Evolutionary conservation across 2,113 vertebrate species (phyloP).

Genomic region (Axis porcinus): DNA sequence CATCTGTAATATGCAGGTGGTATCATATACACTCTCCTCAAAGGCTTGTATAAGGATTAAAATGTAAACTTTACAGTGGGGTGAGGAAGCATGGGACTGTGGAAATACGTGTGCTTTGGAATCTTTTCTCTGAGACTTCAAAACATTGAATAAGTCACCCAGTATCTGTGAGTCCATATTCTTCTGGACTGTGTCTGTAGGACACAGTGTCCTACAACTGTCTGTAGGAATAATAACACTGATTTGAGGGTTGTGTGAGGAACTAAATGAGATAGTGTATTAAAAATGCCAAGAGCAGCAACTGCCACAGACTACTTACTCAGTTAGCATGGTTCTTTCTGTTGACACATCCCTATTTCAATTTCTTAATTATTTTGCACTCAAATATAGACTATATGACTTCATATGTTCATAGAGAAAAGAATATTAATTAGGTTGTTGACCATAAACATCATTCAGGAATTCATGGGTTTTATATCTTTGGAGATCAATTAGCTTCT

Average conservation of each 20-base stretch:
- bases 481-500: background rate
- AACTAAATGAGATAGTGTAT: background rate
- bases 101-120: background rate
- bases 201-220: background rate
- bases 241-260: background rate
- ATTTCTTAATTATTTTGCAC: background rate
- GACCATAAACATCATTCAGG: background rate
- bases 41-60: background rate
- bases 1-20: background rate
- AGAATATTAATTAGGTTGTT: background rate
- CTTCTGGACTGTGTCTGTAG: background rate
- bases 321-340: background rate
- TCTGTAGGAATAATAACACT: background rate
- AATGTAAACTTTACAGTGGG: background rate
- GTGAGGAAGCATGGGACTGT: background rate
- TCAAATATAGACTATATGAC: background rate
- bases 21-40: background rate
- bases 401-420: background rate
- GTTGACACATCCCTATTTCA: background rate
- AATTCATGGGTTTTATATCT: background rate
- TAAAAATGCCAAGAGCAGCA: background rate
- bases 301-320: background rate
- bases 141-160: background rate
- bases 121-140: background rate
- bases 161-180: background rate